Conservation (phyloP, 2,113 vertebrate species). For the Sialia sialis region DNA sequence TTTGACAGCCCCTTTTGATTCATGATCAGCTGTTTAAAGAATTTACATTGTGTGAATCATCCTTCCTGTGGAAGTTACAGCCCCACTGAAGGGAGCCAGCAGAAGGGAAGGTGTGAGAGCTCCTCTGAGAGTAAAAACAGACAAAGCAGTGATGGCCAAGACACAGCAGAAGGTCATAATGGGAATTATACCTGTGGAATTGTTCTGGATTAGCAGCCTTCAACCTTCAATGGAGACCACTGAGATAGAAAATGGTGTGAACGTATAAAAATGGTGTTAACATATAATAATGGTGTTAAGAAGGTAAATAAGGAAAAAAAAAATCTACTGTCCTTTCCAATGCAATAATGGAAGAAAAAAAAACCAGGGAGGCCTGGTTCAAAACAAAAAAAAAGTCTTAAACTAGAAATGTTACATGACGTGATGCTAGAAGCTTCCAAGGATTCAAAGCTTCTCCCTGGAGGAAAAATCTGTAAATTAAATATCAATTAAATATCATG, state of each 20-base stretch:
- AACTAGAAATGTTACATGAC: background rate
- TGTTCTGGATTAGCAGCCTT: background rate
- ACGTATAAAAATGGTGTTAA: background rate
- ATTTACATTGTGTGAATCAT: background rate
- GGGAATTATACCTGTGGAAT: background rate
- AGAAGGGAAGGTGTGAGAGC: background rate
- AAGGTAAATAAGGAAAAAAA: background rate
- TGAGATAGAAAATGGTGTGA: background rate
- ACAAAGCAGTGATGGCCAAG: background rate
- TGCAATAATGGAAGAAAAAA: background rate
- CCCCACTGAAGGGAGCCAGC: background rate
- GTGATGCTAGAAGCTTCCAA: background rate
- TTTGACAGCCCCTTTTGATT: constrained; percentile 1
- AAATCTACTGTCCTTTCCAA: background rate
- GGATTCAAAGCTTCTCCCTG: background rate
- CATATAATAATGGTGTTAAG: background rate
- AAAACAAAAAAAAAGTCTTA: background rate
- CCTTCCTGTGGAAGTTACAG: background rate
- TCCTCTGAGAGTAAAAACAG: background rate
- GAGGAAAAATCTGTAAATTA: background rate
- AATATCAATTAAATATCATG: background rate
- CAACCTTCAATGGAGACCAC: background rate
- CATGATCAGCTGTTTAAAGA: background rate
- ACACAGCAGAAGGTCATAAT: background rate
- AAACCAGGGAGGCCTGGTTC: rapidly evolving